phyloP scores from a whole-genome alignment of 2,888 invertebrate genomes.

The Crossocerus cetratus region DNA sequence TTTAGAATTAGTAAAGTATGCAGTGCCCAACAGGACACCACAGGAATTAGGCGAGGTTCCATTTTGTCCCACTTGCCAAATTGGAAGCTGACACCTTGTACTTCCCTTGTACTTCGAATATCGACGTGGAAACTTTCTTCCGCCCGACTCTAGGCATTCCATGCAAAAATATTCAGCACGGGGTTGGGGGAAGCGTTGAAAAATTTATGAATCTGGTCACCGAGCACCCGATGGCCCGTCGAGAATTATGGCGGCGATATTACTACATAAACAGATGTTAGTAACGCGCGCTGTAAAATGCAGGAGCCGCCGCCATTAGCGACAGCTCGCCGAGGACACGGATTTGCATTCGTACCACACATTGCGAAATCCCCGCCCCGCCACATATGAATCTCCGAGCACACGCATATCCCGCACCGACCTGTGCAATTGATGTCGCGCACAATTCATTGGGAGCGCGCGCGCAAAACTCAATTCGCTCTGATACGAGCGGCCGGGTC shows the following conservation, averaged over 20 bases:
- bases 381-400: too few species aligned
- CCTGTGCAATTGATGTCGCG: slow-evolving; percentile 9
- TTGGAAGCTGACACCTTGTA: too few species aligned
- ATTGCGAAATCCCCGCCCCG: too few species aligned
- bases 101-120: too few species aligned
- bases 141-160: background rate
- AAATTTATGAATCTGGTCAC: slow-evolving; percentile 8
- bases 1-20: too few species aligned
- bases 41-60: too few species aligned
- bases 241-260: slow-evolving; percentile 18
- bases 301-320: slow-evolving; percentile 14
- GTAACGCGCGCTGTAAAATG: slow-evolving; percentile 23
- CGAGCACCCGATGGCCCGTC: slow-evolving; percentile 2
- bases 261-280: slow-evolving; percentile 24
- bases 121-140: too few species aligned
- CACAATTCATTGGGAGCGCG: slow-evolving; percentile 29
- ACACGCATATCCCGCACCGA: too few species aligned
- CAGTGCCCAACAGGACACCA: too few species aligned
- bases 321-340: slow-evolving; percentile 4
- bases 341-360: slow-evolving; percentile 38
- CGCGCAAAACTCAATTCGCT: slow-evolving; percentile 35
- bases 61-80: too few species aligned
- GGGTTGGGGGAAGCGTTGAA: background rate
- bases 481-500: slow-evolving; percentile 19
- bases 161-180: background rate